Evolutionary conservation across 2,113 vertebrate species (phyloP).

Genomic region (Dipodomys ordii): DNA sequence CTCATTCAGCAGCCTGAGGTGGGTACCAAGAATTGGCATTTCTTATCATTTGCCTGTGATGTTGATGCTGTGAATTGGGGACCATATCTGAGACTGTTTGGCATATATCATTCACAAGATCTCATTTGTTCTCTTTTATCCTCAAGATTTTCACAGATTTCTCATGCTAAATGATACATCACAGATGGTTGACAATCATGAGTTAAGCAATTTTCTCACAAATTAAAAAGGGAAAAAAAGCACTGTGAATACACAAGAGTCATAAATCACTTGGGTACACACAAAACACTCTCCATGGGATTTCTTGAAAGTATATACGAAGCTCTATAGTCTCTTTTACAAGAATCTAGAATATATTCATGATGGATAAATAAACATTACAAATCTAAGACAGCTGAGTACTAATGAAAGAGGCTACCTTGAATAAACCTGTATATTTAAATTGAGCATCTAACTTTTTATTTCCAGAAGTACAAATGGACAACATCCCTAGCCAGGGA

Average conservation of each 20-base stretch:
- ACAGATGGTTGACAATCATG: background rate
- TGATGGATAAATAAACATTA: background rate
- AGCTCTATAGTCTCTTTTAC: background rate
- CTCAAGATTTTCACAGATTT: background rate
- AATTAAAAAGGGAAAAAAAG: background rate
- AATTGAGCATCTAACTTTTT: background rate
- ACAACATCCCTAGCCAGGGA: too few species aligned
- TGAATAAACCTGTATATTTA: too few species aligned
- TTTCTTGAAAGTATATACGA: background rate
- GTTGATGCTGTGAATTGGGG: background rate
- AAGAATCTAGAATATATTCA: background rate
- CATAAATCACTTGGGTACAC: background rate
- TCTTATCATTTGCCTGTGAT: background rate
- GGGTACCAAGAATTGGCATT: background rate
- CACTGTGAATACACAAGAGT: background rate
- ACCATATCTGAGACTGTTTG: background rate
- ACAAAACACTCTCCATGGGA: background rate
- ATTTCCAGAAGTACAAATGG: too few species aligned
- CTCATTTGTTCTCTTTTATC: background rate
- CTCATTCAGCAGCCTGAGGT: background rate
- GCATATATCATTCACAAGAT: background rate
- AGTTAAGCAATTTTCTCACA: background rate
- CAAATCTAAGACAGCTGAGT: background rate
- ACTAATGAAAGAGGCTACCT: background rate
- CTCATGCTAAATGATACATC: background rate